Base-by-base conservation (phyloP, 2,113 vertebrate genomes). In the Syngnathus scovelli region DNA sequence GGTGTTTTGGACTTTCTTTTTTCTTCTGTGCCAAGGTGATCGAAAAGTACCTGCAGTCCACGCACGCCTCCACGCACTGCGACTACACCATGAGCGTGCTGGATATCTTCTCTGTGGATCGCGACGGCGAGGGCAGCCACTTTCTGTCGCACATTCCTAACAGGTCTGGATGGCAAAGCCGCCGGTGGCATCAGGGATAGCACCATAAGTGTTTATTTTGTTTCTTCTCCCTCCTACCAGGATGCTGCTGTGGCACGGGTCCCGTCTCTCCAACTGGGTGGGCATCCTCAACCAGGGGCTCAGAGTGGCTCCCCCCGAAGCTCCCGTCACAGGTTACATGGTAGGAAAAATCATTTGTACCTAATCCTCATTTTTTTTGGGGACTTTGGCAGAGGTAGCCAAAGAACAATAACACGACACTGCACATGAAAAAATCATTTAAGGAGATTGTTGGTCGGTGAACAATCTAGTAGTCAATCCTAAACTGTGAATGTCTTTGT, bases 241-340 rank as follows among this genome's bases (percentile, higher is more conserved):
- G 88, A 93, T 87, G 81, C 82, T 96, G 64, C 77, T 96, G 51
- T 96, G 94, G 95, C 95, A 96, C 3, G 95, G 95, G 0, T 96
- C 94, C 61, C 93, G 94, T 39, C 84, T 96, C 60, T 89, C 93
- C 12, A 96, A 96, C 88, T 96, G 93, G 93, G 91, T 93, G 5
- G 91, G 94, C 41, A 96, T 96, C 80, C 89, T 96, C 76, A 95
- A 91, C 76, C 88, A 91, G 13, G 95, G 95, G 4, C 91, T 96
- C 55, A 85, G 92, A 63, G 89, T 96, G 49, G 94, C 95, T 15
- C 95, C 95, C 0, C 90, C 92, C 0, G 95, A 96, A 81, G 94
- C 95, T 39, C 95, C 95, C 0, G 67, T 92, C 77, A 96, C 95
- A 4, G 94, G 95, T 39, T 95, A 94, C 82, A 96, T 96, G 95